Evolutionary conservation across 2,888 invertebrate species (phyloP).

Genomic region (Sipha maydis): DNA sequence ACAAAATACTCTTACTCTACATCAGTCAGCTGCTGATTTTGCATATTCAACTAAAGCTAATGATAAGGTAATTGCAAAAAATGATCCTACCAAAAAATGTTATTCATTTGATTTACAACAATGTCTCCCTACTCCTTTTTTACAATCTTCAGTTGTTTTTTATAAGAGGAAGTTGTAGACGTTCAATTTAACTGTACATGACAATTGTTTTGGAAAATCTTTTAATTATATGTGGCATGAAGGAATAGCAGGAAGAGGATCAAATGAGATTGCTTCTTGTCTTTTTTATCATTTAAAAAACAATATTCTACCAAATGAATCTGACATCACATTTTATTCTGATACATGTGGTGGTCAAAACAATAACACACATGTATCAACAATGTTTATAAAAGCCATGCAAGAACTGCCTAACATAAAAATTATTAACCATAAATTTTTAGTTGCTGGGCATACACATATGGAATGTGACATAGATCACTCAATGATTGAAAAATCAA

Average conservation of each 20-base stretch:
- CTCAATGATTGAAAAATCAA: background rate
- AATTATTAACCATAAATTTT: background rate
- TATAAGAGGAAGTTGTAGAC: constrained; percentile 17
- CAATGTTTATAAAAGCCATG: constrained; percentile 3
- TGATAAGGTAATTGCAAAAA: constrained; percentile 60
- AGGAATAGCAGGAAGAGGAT: constrained; percentile 62
- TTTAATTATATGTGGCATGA: constrained; percentile 59
- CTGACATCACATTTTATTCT: constrained; percentile 5
- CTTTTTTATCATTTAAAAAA: constrained; percentile 56
- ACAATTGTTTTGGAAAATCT: constrained; percentile 6
- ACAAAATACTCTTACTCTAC: background rate
- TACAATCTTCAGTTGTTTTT: constrained; percentile 30
- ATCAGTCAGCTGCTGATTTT: constrained; percentile 45
- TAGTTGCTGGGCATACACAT: background rate
- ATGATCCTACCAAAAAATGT: constrained; percentile 37
- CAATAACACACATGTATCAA: constrained; percentile 16
- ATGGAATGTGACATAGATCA: background rate
- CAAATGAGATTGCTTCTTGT: constrained; percentile 63
- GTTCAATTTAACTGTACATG: constrained; percentile 62
- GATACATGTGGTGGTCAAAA: constrained; percentile 29
- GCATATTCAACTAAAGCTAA: constrained; percentile 45
- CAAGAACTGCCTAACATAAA: background rate
- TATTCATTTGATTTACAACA: constrained; percentile 63
- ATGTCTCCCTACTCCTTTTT: constrained; percentile 26
- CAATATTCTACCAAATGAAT: background rate